Evolutionary conservation across 1,140 invertebrate genomes (phyloP).

Genomic region (Adelges cooleyi): DNA sequence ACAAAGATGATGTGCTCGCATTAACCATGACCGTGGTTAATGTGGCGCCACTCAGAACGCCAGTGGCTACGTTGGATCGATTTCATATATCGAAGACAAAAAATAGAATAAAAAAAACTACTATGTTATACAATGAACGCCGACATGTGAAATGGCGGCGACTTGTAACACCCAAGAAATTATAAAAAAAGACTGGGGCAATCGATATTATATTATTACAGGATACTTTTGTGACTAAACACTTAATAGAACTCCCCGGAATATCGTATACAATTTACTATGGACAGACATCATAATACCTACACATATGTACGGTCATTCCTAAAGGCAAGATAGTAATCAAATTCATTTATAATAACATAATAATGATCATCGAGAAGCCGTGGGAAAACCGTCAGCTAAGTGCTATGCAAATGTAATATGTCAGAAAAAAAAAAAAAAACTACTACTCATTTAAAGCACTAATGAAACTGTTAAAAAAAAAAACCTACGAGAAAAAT

Average conservation of each 20-base stretch:
- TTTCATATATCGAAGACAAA: slow-evolving; percentile 7
- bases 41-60: slow-evolving; percentile 20
- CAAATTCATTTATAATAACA: no score
- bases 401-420: no score
- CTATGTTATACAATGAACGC: slow-evolving; percentile 7
- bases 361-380: no score
- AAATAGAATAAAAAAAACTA: not conserved
- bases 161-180: slow-evolving; percentile 6
- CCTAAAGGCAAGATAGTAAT: no score
- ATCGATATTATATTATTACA: not conserved
- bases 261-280: slow-evolving; percentile 19
- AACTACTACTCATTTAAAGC: no score
- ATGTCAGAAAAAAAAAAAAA: not conserved
- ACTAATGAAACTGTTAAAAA: no score
- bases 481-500: not conserved
- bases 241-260: slow-evolving; percentile 17
- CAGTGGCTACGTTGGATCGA: slow-evolving; percentile 10
- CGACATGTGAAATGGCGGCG: slow-evolving; percentile 26
- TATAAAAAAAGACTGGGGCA: slow-evolving; percentile 4
- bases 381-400: no score
- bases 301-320: not conserved
- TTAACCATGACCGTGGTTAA: slow-evolving; percentile 26
- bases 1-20: no score
- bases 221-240: slow-evolving; percentile 19
- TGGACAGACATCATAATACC: no score